phyloP scores from a whole-genome alignment of 1,140 invertebrate genomes.

The Drosophila murphyi region DNA sequence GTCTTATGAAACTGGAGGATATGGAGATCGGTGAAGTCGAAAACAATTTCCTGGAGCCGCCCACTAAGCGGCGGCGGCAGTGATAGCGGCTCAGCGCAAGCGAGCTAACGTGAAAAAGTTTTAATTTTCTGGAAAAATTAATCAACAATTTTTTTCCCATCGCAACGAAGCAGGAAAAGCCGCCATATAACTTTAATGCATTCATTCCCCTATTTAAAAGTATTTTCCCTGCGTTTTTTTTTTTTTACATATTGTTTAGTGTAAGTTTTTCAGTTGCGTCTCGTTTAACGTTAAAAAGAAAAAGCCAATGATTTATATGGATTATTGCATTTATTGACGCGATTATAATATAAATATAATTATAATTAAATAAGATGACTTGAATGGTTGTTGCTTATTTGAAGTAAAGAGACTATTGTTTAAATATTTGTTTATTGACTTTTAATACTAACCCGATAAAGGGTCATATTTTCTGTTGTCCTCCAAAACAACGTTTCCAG shows the following conservation, averaged over 20 bases:
- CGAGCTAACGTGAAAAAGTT: constrained; percentile 50
- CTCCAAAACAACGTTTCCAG: too few relatives aligned
- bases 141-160: constrained; percentile 43
- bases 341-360: constrained; percentile 44
- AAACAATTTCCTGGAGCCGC: constrained; percentile 81
- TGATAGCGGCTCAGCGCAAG: constrained; percentile 13
- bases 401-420: too few relatives aligned
- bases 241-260: constrained; percentile 69
- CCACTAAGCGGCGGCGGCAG: constrained; percentile 70
- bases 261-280: constrained; percentile 45
- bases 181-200: constrained; percentile 11
- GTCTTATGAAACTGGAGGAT: constrained; percentile 72
- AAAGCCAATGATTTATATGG: constrained; percentile 7
- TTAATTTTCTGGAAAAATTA: constrained; percentile 82
- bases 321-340: constrained; percentile 43
- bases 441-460: too few relatives aligned
- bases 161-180: background rate
- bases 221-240: constrained; percentile 53
- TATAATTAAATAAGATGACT: background rate
- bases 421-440: too few relatives aligned
- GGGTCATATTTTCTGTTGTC: too few relatives aligned
- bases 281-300: constrained; percentile 28
- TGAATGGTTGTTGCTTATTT: too few relatives aligned
- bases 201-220: constrained; percentile 10
- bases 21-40: constrained; percentile 71